Evolutionary conservation across 1,140 invertebrate species (phyloP).

Genomic region (Drosophila kepulauana): DNA sequence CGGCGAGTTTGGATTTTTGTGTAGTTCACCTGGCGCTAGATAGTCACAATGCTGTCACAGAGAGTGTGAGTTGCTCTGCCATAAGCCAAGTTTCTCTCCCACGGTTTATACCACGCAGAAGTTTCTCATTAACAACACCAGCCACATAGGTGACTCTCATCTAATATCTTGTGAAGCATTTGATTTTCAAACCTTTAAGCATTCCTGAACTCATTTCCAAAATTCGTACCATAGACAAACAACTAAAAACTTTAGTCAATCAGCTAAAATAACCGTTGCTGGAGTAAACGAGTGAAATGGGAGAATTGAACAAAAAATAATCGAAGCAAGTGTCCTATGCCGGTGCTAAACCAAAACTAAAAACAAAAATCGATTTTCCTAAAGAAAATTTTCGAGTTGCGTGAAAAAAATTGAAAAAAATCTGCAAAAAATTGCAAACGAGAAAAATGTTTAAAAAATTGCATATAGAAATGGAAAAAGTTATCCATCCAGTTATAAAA

Average conservation of each 20-base stretch:
- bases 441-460: slow-evolving; percentile 59
- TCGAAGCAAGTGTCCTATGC: slow-evolving; percentile 84
- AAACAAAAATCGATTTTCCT: slow-evolving; percentile 59
- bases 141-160: slow-evolving; percentile 60
- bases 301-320: slow-evolving; percentile 60
- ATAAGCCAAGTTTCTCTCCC: slow-evolving; percentile 71
- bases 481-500: slow-evolving; percentile 72
- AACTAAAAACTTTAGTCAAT: slow-evolving; percentile 11
- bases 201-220: slow-evolving; percentile 82
- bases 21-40: slow-evolving; percentile 16
- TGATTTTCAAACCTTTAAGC: slow-evolving; percentile 63
- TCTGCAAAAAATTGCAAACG: slow-evolving; percentile 38
- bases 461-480: slow-evolving; percentile 64
- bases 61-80: slow-evolving; percentile 23
- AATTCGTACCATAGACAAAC: slow-evolving; percentile 67
- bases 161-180: slow-evolving; percentile 14
- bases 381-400: slow-evolving; percentile 62
- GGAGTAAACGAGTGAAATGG: slow-evolving; percentile 31
- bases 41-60: slow-evolving; percentile 20
- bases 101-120: slow-evolving; percentile 29
- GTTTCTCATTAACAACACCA: slow-evolving; percentile 19
- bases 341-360: slow-evolving; percentile 79
- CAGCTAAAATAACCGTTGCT: slow-evolving; percentile 1
- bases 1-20: neutral
- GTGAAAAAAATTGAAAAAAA: slow-evolving; percentile 52